phyloP scores from a whole-genome alignment of 2,888 invertebrate genomes.

The Epistrophe grossulariae region DNA sequence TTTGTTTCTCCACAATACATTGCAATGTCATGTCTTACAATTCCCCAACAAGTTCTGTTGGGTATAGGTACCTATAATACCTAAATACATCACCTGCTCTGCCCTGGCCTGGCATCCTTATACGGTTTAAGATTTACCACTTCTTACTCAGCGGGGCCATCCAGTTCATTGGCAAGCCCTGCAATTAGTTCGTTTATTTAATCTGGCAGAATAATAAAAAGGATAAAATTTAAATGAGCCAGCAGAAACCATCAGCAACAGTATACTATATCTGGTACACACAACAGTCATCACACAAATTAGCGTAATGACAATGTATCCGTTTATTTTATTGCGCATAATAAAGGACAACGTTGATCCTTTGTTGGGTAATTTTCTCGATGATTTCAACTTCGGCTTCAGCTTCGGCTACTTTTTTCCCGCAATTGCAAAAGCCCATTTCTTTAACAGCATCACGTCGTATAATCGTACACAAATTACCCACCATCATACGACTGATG shows the following conservation, averaged over 20 bases:
- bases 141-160: slow-evolving; percentile 57
- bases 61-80: not conserved
- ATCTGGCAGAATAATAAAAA: slow-evolving; percentile 48
- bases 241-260: not conserved
- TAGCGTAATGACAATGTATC: slow-evolving; percentile 71
- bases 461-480: slow-evolving; percentile 39
- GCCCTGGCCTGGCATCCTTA: slow-evolving; percentile 43
- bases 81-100: slow-evolving; percentile 38
- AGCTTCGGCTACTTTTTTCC: not conserved
- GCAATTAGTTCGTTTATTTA: slow-evolving; percentile 69
- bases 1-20: slow-evolving; percentile 28
- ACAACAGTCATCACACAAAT: slow-evolving; percentile 42
- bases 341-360: slow-evolving; percentile 63
- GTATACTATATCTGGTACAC: not conserved
- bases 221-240: slow-evolving; percentile 55
- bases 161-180: slow-evolving; percentile 36
- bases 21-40: slow-evolving; percentile 45
- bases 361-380: slow-evolving; percentile 60
- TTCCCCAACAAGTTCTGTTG: slow-evolving; percentile 43
- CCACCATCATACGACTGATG: slow-evolving; percentile 29
- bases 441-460: slow-evolving; percentile 22
- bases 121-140: slow-evolving; percentile 60
- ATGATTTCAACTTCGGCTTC: not conserved
- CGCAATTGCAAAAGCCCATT: not conserved
- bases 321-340: slow-evolving; percentile 69